These are phyloP conservation scores for Catocala nupta DNA, from an alignment of 2,888 invertebrate genomes.

Conservation along the genomic window DNA sequence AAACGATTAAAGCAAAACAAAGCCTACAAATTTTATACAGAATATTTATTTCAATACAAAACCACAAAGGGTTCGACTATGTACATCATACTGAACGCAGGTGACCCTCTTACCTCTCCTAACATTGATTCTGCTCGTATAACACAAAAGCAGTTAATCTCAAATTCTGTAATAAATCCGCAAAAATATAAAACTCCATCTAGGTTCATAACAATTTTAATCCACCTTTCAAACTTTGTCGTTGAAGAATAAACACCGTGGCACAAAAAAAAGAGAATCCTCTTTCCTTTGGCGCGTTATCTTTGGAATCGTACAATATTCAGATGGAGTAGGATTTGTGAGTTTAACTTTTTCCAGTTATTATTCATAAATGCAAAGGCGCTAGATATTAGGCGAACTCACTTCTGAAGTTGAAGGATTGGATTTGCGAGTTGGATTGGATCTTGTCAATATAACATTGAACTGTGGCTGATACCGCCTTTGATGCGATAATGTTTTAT, in stretches of 20 bases:
- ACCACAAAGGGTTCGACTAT: background rate
- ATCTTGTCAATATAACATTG: slow-evolving; percentile 67
- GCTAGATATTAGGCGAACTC: slow-evolving; percentile 77
- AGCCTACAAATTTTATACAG: background rate
- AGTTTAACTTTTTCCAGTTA: slow-evolving; percentile 82
- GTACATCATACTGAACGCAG: background rate
- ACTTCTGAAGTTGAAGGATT: slow-evolving; percentile 75
- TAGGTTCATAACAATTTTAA: slow-evolving; percentile 62
- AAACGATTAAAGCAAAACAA: background rate
- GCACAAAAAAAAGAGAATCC: slow-evolving; percentile 44
- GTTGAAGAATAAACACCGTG: slow-evolving; percentile 64
- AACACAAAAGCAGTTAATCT: slow-evolving; percentile 37
- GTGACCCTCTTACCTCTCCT: slow-evolving; percentile 10
- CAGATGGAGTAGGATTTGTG: slow-evolving; percentile 76
- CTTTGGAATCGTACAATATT: slow-evolving; percentile 80
- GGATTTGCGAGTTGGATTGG: slow-evolving; percentile 68
- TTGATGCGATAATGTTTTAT: slow-evolving; percentile 52
- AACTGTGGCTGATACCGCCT: slow-evolving; percentile 49
- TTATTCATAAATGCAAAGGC: slow-evolving; percentile 86
- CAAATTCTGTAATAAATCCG: slow-evolving; percentile 48
- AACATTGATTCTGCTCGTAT: slow-evolving; percentile 24
- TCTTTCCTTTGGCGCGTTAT: slow-evolving; percentile 72
- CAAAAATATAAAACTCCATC: slow-evolving; percentile 51
- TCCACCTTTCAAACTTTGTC: slow-evolving; percentile 66
- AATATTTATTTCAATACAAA: slow-evolving; percentile 1